Conservation (phyloP, 2,797 vertebrate genomes). For the Pterois miles region DNA sequence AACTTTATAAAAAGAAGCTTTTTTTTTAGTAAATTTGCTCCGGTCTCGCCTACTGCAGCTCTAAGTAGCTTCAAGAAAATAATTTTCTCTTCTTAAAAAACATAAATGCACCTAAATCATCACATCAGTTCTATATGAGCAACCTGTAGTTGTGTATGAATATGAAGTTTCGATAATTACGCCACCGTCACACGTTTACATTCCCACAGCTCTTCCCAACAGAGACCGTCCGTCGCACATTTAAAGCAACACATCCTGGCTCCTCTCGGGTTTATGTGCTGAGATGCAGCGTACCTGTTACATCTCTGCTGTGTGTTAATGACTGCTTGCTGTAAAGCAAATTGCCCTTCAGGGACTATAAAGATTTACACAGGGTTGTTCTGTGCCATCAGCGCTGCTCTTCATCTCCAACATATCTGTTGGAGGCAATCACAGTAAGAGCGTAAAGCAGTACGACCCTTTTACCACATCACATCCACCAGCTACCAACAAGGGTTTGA, state of each 20-base stretch:
- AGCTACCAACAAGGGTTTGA: constrained; percentile 8
- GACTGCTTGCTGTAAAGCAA: constrained; percentile 51
- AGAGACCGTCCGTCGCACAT: constrained; percentile 1
- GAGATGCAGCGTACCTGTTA: constrained; percentile 40
- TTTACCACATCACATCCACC: constrained; percentile 27
- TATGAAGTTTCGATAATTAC: not conserved
- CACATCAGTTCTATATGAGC: not conserved
- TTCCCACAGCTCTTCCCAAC: not conserved
- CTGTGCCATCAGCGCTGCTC: constrained; percentile 39
- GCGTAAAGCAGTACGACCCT: constrained; percentile 42
- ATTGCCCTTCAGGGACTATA: constrained; percentile 66
- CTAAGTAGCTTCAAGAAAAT: not conserved
- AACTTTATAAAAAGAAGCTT: too few species aligned
- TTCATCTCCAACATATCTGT: constrained; percentile 50
- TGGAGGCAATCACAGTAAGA: constrained; percentile 39
- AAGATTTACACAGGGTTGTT: constrained; percentile 63
- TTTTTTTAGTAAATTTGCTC: too few species aligned
- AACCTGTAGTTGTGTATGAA: not conserved
- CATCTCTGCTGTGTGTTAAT: constrained; percentile 51
- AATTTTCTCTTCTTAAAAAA: not conserved
- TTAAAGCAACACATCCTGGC: not conserved
- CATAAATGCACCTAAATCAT: not conserved
- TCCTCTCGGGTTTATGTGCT: constrained; percentile 14
- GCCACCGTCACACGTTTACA: not conserved
- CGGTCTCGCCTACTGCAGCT: too few species aligned